Conservation (phyloP, 2,797 vertebrate genomes). For the Brachymystax lenok region DNA sequence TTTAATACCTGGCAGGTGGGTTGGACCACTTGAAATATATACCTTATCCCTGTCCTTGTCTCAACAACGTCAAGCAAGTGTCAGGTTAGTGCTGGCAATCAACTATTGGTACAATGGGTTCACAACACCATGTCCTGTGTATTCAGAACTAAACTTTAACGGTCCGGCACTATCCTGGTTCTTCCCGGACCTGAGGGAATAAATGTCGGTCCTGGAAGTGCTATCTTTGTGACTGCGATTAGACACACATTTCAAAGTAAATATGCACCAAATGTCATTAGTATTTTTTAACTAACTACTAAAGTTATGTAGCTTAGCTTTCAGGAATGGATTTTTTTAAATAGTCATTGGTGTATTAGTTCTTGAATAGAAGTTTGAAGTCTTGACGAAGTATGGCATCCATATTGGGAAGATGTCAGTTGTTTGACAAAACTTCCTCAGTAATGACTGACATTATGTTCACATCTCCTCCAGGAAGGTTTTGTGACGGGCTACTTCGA, state of each 20-base stretch:
- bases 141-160: background rate
- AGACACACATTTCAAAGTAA: background rate
- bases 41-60: background rate
- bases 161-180: background rate
- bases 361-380: background rate
- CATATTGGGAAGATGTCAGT: background rate
- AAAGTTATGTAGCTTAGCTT: background rate
- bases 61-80: background rate
- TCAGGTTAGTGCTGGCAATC: slow-evolving; percentile 1
- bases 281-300: background rate
- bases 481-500: slow-evolving; percentile 88
- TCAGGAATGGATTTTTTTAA: background rate
- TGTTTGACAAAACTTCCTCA: background rate
- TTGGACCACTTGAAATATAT: background rate
- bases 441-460: background rate
- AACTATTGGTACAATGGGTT: background rate
- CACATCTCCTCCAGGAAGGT: slow-evolving; percentile 73
- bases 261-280: background rate
- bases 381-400: background rate
- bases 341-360: background rate
- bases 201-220: background rate
- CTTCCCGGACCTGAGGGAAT: background rate
- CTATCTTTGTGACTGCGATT: background rate
- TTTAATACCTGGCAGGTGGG: slow-evolving; percentile 95
- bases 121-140: background rate